Evolutionary conservation across 35 echinoderm and acorn worm genomes (phyloP), one percentile per base, ranked within the genome.

Genomic region (Lytechinus pictus): DNA sequence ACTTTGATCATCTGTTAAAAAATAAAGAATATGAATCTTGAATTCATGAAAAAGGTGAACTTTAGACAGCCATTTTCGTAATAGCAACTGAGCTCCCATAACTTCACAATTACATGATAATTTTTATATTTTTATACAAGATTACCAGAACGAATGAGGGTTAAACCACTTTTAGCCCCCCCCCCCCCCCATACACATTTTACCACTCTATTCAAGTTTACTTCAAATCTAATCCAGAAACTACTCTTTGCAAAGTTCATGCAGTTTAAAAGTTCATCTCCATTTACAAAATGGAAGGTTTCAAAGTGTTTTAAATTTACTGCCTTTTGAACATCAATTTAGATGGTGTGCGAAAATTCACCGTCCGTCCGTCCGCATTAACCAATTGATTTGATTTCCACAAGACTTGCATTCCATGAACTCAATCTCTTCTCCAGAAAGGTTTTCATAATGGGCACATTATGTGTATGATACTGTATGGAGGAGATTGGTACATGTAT

Each of bases 381-480:
- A 79, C 66, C 66, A 79, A 79, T 79, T 79, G 66, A 79, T 79
- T 79, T 79, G 66, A 79, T 79, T 79, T 79, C 21, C 66, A 79
- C 16, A 7, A 79, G 66, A 79, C 3, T n/a, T 79, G 66, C 66
- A 79, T 79, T 79, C 66, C 66, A 79, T n/a, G 12, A 58, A 79
- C 19, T 8, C 66, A 79, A 79, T 79, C 66, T 79, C 66, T 79
- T 79, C 19, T 79, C 66, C 66, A 79, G 66, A 79, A 2, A 44
- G 33, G 33, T 71, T 71, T 24, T 71, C 61, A 1, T 6, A 71
- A 71, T 3, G 3, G 16, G 3, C 21, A 79, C 19, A 79, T 79
- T 79, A 79, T 13, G 13, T 11, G 13, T 79, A 24, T 79, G 4
- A 16, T 24, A 8, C 66, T 24, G n/a, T 79, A 24, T 60, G 10